Percentiles rank a stretch among this genome's conserved stretches.
These are phyloP conservation scores for Sturmia bella DNA, from an alignment of 2,888 invertebrate genomes.

Conservation along the genomic window DNA sequence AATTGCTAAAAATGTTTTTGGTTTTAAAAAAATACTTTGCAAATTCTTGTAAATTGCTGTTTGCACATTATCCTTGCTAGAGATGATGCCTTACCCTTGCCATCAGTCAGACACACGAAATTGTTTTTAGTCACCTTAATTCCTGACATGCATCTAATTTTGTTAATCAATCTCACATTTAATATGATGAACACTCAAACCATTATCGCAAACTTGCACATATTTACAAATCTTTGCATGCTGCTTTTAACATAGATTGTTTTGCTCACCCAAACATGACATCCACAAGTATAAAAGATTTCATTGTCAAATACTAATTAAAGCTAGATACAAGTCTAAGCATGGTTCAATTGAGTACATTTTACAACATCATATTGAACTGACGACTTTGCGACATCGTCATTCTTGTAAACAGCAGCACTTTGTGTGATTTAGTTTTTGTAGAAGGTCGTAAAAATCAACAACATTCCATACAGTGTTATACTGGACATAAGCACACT, in stretches of 20 bases:
- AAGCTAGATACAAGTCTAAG: slow-evolving; percentile 62
- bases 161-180: slow-evolving; percentile 63
- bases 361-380: slow-evolving; percentile 60
- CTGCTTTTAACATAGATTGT: not conserved
- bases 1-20: too few relatives aligned
- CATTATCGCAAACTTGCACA: slow-evolving; percentile 30
- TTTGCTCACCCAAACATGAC: not conserved
- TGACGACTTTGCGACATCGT: slow-evolving; percentile 50
- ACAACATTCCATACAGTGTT: slow-evolving; percentile 27
- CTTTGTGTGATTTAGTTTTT: slow-evolving; percentile 51
- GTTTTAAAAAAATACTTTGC: not conserved
- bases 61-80: slow-evolving; percentile 37
- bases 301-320: slow-evolving; percentile 69
- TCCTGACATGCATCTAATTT: slow-evolving; percentile 25
- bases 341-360: slow-evolving; percentile 66
- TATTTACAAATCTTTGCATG: not conserved
- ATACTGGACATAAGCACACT: slow-evolving; percentile 49
- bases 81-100: slow-evolving; percentile 1
- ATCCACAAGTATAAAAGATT: slow-evolving; percentile 42
- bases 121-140: slow-evolving; percentile 11
- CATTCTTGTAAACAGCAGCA: slow-evolving; percentile 25
- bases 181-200: slow-evolving; percentile 56
- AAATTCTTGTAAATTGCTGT: not conserved
- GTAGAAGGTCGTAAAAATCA: slow-evolving; percentile 14
- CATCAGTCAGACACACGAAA: slow-evolving; percentile 18